Conservation (phyloP, 2,888 invertebrate genomes). For the Carpatolechia fugitivella region DNA sequence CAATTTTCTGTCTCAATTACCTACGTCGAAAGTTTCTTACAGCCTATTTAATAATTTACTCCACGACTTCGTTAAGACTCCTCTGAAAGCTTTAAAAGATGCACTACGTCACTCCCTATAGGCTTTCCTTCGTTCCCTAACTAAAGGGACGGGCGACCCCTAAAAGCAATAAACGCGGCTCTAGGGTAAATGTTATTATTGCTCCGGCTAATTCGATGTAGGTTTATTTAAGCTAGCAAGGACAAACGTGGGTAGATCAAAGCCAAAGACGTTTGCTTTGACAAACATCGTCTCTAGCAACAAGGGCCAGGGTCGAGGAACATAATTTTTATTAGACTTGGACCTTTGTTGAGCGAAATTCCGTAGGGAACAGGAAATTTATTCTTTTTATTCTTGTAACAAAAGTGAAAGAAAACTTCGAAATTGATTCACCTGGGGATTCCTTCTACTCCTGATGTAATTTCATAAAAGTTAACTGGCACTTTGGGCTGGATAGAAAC, state of each 20-base stretch:
- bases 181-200: slow-evolving; percentile 50
- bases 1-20: slow-evolving; percentile 1
- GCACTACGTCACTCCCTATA: not conserved
- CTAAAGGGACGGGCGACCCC: slow-evolving; percentile 26
- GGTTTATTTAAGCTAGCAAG: slow-evolving; percentile 24
- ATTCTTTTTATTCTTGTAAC: not conserved
- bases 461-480: too few species aligned
- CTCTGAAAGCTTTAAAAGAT: slow-evolving; percentile 6
- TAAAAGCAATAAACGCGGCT: slow-evolving; percentile 41
- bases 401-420: not conserved
- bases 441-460: too few species aligned
- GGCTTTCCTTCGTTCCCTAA: not conserved
- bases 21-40: slow-evolving; percentile 1
- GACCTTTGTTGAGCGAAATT: too few species aligned
- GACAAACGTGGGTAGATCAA: not conserved
- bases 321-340: too few species aligned
- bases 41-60: slow-evolving; percentile 13
- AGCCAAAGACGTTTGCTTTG: not conserved
- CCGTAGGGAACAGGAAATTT: not conserved
- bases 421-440: too few species aligned
- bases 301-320: too few species aligned
- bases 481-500: too few species aligned
- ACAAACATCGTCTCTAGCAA: not conserved
- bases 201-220: slow-evolving; percentile 42
- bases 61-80: not conserved